Base-by-base conservation (phyloP, 2,888 invertebrate species). In the Mamestra brassicae region DNA sequence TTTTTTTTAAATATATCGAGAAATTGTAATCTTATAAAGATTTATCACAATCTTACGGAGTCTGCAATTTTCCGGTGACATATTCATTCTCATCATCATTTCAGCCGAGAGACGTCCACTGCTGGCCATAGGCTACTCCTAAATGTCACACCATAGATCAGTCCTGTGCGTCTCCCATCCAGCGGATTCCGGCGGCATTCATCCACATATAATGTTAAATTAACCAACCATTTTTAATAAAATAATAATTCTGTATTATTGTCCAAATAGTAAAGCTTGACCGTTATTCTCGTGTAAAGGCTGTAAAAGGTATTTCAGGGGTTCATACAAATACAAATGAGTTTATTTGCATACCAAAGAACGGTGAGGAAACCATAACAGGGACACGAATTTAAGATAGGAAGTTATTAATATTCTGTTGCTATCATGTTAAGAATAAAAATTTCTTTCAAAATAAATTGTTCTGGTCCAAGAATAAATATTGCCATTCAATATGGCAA, bases 271-370 rank as follows among this genome's bases (percentile, higher is more conserved):
- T 62, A 17, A 38, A 2, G 3, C 34, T 34, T 4, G 54, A n/a
- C n/a, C 36, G 11, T 47, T 17, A 10, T 36, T 38, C 11, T 6
- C 2, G 26, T 42, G 17, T 71, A 62, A 62, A 55, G 47, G 47
- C 74, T 50, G 47, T 26, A 54, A 54, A 54, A 61, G n/a, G 47
- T 6, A 55, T 80, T 80, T 42, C 13, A 55, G 13, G 3, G 54
- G 54, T 55, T 55, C 55, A 80, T 55, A 72, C 54, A 71, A 79
- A 78, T 71, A 75, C 52, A 71, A 76, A 72, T 61, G 55, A 34
- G 47, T 55, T 11, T 42, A 80, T 80, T 76, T 76, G 50, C 80
- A 61, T 80, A 42, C 62, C 74, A 80, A 76, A 74, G 50, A 26
- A 26, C 34, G 10, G 42, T 4, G 11, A 42, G 34, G 42, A 55